Conservation (phyloP, 2,888 invertebrate genomes). For the Agonopterix subpropinquella region DNA sequence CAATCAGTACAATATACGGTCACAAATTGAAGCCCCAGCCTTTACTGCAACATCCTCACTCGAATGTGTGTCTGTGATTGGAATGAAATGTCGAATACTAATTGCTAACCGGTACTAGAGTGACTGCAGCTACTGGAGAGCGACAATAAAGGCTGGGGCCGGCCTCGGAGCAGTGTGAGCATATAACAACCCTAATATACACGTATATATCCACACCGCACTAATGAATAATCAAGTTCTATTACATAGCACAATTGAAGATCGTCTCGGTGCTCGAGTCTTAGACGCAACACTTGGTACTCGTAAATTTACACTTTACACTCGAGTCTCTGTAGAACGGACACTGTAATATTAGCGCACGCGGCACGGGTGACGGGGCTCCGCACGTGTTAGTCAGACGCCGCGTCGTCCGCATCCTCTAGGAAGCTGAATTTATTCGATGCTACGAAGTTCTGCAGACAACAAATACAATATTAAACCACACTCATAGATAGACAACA, state of each 20-base stretch:
- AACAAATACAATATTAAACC: slow-evolving; percentile 9
- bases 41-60: slow-evolving; percentile 24
- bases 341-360: slow-evolving; percentile 42
- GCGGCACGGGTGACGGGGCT: too few species aligned
- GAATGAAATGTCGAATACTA: slow-evolving; percentile 13
- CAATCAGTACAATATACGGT: slow-evolving; percentile 60
- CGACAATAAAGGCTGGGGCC: slow-evolving; percentile 58
- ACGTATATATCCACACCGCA: slow-evolving; percentile 55
- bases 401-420: slow-evolving; percentile 79
- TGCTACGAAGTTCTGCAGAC: slow-evolving; percentile 81
- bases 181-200: slow-evolving; percentile 50
- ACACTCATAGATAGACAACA: too few species aligned
- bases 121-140: slow-evolving; percentile 6
- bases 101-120: neutral
- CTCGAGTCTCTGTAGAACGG: slow-evolving; percentile 54
- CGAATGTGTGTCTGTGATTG: slow-evolving; percentile 4
- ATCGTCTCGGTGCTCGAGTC: slow-evolving; percentile 52
- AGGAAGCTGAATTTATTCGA: slow-evolving; percentile 86
- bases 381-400: slow-evolving; percentile 49
- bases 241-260: slow-evolving; percentile 56
- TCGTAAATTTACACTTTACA: slow-evolving; percentile 68
- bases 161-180: slow-evolving; percentile 52
- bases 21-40: slow-evolving; percentile 60
- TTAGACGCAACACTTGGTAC: slow-evolving; percentile 55
- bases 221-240: slow-evolving; percentile 57